Evolutionary conservation across 2,113 vertebrate genomes (phyloP), one percentile per base, ranked within the genome.

Genomic region (Eurypyga helias): DNA sequence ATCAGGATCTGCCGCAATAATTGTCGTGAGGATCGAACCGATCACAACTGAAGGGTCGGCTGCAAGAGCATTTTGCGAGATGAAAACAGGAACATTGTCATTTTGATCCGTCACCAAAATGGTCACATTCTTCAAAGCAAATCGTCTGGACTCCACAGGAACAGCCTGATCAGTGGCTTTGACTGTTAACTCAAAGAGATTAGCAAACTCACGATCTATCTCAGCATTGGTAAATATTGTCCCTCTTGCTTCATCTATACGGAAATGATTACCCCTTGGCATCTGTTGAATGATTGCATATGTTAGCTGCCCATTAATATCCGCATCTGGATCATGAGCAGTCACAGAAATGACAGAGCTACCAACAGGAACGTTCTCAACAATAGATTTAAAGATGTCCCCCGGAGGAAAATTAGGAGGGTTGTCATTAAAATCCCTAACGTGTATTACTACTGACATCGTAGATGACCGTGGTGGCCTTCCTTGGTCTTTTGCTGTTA

Each of bases 341-440:
- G 98, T 98, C 62, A 99, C 98, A 0, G 98, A 98, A 97, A 99
- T 89, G 49, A 99, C 98, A 6, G 99, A 99, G 7, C 98, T 98
- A 10, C 99, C 98, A 36, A 99, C 71, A 51, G 99, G 99, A 52
- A 99, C 75, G 16, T 99, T 99, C 98, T 99, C 99, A 24, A 99
- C 96, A 60, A 99, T 99, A 18, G 99, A 99, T 75, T 99, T 99
- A 91, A 99, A 99, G 87, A 99, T 99, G 90, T 99, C 99, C 29
- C 99, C 99, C 0, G 99, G 98, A 19, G 99, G 98, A 92, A 99
- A 99, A 58, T 99, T 92, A 7, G 99, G 99, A 51, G 99, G 98
- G 46, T 99, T 99, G 96, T 99, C 99, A 33, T 99, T 99, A 89
- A 99, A 99, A 95, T 99, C 99, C 88, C 99, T 98, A 60, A 99